Base-by-base conservation (phyloP, 1,140 invertebrate species). In the Drosophila novamexicana region DNA sequence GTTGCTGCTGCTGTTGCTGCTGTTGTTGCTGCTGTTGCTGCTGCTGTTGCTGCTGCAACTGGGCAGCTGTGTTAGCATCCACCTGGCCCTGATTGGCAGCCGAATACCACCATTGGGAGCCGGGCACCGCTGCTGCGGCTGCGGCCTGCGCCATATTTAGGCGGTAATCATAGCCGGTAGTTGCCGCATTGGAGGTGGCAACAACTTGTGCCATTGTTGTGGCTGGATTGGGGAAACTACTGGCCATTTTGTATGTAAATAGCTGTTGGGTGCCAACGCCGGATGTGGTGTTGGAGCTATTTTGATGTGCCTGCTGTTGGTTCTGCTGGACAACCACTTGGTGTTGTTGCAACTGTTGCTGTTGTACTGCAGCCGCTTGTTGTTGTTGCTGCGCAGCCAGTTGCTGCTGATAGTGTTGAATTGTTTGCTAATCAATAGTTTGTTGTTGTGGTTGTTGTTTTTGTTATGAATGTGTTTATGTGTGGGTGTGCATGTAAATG, bases 191-290 rank as follows among this genome's bases (percentile, higher is more conserved):
- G 89, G 94, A 86, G 92, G 93, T 90, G 93, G 94, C 70, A 90
- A 93, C 94, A 91, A 94, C 91, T 78, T 93, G 88, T 54, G 91
- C 85, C 89, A 92, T 93, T 75, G 94, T 94, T 64, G 94, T 93
- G 73, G 94, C 94, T 86, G 94, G 94, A 91, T 95, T 96, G 76
- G 96, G 95, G 93, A 96, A 96, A 90, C 95, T 95, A 90, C 95
- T 95, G 90, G 96, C 95, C 96, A 97, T 96, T 94, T 97, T 97
- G 93, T 97, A 97, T 68, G 95, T 95, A 91, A 96, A 96, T 72
- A 96, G 93, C 91, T 96, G 96, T 90, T 96, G 96, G 56, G 95
- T 94, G 12, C 93, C 92, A 52, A 94, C 93, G 37, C 94, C 95
- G 50, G 95, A 93, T 10, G 94, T 94, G 58, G 94, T 94, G 76